phyloP scores from a whole-genome alignment of 2,888 invertebrate species.

The Molanna angustata region DNA sequence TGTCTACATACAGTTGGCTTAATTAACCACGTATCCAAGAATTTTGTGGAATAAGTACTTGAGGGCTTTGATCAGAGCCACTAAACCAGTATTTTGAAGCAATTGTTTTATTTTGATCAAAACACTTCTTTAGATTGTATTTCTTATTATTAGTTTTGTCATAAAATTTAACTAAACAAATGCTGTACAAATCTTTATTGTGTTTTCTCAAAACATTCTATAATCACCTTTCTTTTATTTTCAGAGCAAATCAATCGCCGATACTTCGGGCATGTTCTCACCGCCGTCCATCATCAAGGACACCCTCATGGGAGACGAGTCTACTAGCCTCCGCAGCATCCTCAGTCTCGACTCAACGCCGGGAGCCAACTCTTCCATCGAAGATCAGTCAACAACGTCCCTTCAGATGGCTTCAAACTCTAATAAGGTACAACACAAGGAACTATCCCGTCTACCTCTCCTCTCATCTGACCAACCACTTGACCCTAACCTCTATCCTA shows the following conservation, averaged over 20 bases:
- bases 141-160: no score
- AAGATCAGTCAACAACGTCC: slow-evolving; percentile 2
- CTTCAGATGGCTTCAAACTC: slow-evolving; percentile 8
- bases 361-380: slow-evolving; percentile 28
- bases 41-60: no score
- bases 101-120: no score
- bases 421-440: slow-evolving; percentile 54
- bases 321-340: slow-evolving; percentile 59
- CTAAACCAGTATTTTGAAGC: no score
- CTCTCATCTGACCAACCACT: background rate
- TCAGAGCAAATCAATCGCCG: slow-evolving; percentile 82
- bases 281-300: slow-evolving; percentile 86
- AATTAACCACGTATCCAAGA: no score
- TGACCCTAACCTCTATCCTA: slow-evolving; percentile 5
- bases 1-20: no score
- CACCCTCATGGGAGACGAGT: slow-evolving; percentile 65
- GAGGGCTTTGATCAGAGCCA: no score
- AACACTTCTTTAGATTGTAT: no score
- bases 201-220: no score
- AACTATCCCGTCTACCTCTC: slow-evolving; percentile 44
- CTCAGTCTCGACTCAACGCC: slow-evolving; percentile 49
- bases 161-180: no score
- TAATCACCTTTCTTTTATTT: no score
- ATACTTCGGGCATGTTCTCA: slow-evolving; percentile 77
- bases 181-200: no score